Base-by-base conservation (phyloP, 2,113 vertebrate genomes). In the Pelodiscus sinensis region DNA sequence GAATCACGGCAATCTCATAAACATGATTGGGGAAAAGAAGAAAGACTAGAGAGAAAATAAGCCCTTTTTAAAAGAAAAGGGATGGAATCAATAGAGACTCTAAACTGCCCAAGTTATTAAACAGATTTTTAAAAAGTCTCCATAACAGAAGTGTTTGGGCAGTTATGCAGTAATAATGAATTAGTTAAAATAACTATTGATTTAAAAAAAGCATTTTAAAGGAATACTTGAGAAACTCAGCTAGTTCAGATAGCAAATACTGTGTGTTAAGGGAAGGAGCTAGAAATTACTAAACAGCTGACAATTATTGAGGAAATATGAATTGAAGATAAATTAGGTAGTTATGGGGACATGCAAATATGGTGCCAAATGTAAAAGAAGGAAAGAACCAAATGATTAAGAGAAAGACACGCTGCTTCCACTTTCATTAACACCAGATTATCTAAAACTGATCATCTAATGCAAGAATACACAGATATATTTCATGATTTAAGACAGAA, bases 151-250 rank as follows among this genome's bases (percentile, higher is more conserved):
- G 51, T 27, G 55, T 94, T 73, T 78, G 91, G 92, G 86, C 44
- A 85, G 80, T 93, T 95, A 94, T 83, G 92, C 86, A 85, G 51
- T 52, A 88, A 19, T 65, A 54, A 86, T 94, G 92, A 94, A 57
- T 94, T 92, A n/a, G 85, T 58, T 87, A 25, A 96, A 75, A 82
- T 3, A 87, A 12, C 55, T 88, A 88, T 87, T 94, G 91, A 91
- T 44, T 44, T 93, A 94, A 90, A 96, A 96, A 65, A 95, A 65
- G 58, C 10, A 71, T 65, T 12, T 78, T 78, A 92, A 65, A 91
- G 87, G 93, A 97, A 94, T 96, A 95, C 80, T 84, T 87, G 65
- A 44, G 75, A 94, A 88, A 77, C 71, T 90, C 82, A 95, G 88
- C 57, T 81, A 65, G 71, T 88, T 96, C 51, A 86, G 56, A 90